Base-by-base conservation (phyloP, 2,113 vertebrate species). In the Meleagris gallopavo region DNA sequence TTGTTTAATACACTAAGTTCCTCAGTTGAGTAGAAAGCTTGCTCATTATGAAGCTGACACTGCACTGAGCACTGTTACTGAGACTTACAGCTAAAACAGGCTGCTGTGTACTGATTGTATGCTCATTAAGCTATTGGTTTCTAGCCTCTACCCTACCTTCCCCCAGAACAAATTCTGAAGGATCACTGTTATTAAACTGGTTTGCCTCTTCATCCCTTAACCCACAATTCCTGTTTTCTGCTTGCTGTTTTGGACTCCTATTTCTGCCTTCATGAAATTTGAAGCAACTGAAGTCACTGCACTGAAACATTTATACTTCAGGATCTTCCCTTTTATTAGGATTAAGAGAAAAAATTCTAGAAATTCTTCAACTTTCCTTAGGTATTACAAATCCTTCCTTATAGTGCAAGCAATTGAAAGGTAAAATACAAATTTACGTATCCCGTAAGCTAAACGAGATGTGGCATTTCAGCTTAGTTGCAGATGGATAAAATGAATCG, bases 51-150 rank as follows among this genome's bases (percentile, higher is more conserved):
- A 48, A 88, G 77, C 90, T 86, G 46, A 73, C 73, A 64, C 43
- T 88, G 64, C 64, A 15, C 60, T 70, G 78, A 86, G 38, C 57
- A 55, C 71, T 75, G 38, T 66, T 11, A 85, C 60, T 78, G 83
- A 94, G 60, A 73, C 58, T 70, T 48, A 25, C 30, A 88, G 70
- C 40, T 89, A 58, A 66, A 85, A 85, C 48, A 77, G 64, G 32
- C 85, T 89, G 34, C n/a, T 83, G 50, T 80, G 45, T 1, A 1
- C 75, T 81, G 30, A 11, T 55, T 36, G 21, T 55, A 17, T 57
- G 64, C 72, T 94, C 69, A 65, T 96, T 95, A 94, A 20, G 27
- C 83, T 86, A 3, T 69, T 36, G 12, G 30, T 91, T 93, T 81
- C 85, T 94, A 93, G 88, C 69, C 64, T 61, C 90, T 84, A 65